A percentile compares a stretch with the other conserved stretches of the same genome.
These are phyloP conservation scores for Noctua fimbriata DNA, from an alignment of 2,888 invertebrate genomes.

Conservation along the genomic window DNA sequence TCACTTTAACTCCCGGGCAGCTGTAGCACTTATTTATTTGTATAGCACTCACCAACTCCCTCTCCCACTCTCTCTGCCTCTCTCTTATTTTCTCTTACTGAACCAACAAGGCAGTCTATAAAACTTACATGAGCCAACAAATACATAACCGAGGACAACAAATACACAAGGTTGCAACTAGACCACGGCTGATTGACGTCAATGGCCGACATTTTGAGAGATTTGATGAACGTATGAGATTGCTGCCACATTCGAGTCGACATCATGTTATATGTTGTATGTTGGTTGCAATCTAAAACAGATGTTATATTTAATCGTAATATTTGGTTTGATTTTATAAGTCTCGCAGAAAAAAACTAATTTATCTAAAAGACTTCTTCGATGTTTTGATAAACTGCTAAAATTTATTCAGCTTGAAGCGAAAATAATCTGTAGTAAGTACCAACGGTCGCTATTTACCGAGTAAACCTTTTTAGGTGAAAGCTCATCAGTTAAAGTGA, in stretches of 20 bases:
- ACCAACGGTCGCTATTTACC: not conserved
- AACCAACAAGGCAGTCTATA: too few species aligned
- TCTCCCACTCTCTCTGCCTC: too few species aligned
- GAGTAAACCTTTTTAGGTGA: not conserved
- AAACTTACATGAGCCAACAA: too few species aligned
- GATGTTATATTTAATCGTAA: not conserved
- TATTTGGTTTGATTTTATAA: not conserved
- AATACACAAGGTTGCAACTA: not conserved
- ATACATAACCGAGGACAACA: not conserved
- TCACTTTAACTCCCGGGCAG: not conserved
- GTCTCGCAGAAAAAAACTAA: not conserved
- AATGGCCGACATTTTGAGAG: not conserved
- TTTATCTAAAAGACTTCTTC: not conserved
- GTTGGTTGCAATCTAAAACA: too few species aligned
- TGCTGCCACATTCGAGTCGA: too few species aligned
- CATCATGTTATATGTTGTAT: too few species aligned
- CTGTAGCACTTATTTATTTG: too few species aligned
- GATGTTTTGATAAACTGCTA: not conserved
- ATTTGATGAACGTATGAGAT: not conserved
- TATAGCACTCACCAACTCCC: too few species aligned
- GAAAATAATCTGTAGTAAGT: slow-evolving; percentile 2
- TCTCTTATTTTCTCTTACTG: too few species aligned
- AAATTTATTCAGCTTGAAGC: not conserved
- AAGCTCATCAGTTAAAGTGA: slow-evolving; percentile 16
- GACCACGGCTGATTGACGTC: not conserved